These are phyloP conservation scores for Atta texana DNA, from an alignment of 1,140 invertebrate genomes.

Conservation along the genomic window DNA sequence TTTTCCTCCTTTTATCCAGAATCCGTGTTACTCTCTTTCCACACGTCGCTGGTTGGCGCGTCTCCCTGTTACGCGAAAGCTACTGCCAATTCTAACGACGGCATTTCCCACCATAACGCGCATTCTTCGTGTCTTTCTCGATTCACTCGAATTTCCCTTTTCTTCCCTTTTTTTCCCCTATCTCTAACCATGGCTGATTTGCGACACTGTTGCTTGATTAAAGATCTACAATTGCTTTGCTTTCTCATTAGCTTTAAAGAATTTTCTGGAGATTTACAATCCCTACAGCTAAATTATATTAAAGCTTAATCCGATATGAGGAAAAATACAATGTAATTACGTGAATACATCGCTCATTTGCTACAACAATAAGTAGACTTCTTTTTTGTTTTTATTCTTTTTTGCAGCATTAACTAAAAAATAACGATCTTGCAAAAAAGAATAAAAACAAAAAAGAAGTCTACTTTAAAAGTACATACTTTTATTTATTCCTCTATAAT, in stretches of 20 bases:
- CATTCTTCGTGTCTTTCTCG: conserved; percentile 53
- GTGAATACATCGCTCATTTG: background rate
- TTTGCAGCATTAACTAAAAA: no score
- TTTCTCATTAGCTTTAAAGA: background rate
- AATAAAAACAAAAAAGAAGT: no score
- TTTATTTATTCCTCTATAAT: no score
- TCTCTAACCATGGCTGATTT: background rate
- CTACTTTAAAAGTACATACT: no score
- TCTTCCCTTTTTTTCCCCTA: background rate
- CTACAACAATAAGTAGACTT: no score
- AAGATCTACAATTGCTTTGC: background rate
- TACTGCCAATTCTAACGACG: conserved; percentile 57
- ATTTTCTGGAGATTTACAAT: background rate
- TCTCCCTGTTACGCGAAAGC: conserved; percentile 39
- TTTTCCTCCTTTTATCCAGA: conserved; percentile 29
- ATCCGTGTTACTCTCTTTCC: background rate
- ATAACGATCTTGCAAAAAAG: no score
- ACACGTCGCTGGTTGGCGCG: background rate
- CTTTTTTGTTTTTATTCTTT: no score
- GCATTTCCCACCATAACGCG: background rate
- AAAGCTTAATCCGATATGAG: background rate
- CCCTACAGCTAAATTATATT: background rate
- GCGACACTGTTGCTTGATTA: background rate
- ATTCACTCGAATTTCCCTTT: background rate
- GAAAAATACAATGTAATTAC: background rate